Percentiles rank a stretch among this genome's conserved stretches.
Conservation (phyloP, 2,113 vertebrate genomes). For the Hiodon tergisus region DNA sequence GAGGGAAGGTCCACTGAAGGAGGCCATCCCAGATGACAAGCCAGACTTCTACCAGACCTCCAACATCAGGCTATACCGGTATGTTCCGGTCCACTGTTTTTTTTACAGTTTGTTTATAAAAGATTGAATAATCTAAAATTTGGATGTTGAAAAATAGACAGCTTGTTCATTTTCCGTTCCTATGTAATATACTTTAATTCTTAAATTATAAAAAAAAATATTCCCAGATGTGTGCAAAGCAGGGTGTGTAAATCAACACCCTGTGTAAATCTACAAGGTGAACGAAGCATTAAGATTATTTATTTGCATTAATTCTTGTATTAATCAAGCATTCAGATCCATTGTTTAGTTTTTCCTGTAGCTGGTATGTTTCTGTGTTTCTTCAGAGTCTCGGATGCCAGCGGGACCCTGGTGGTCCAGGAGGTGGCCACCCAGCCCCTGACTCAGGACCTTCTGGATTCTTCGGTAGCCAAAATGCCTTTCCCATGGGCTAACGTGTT, state of each 20-base stretch:
- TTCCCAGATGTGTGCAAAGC: no score
- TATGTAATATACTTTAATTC: no score
- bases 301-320: no score
- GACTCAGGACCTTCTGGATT: slow-evolving; percentile 76
- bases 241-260: no score
- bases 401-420: slow-evolving; percentile 72
- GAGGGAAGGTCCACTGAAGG: slow-evolving; percentile 55
- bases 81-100: slow-evolving; percentile 24
- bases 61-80: slow-evolving; percentile 78
- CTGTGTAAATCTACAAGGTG: no score
- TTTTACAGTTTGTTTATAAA: not conserved
- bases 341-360: not conserved
- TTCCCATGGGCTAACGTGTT: not conserved
- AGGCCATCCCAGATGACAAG: slow-evolving; percentile 53
- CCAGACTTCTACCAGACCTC: slow-evolving; percentile 55
- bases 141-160: no score
- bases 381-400: slow-evolving; percentile 72
- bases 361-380: not conserved
- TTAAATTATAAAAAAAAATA: no score
- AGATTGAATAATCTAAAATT: not conserved
- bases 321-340: no score
- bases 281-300: no score
- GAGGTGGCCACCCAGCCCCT: slow-evolving; percentile 79
- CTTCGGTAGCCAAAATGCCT: slow-evolving; percentile 57
- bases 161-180: no score